Evolutionary conservation across 2,113 vertebrate genomes (phyloP).

Genomic region (Brachionichthys hirsutus): DNA sequence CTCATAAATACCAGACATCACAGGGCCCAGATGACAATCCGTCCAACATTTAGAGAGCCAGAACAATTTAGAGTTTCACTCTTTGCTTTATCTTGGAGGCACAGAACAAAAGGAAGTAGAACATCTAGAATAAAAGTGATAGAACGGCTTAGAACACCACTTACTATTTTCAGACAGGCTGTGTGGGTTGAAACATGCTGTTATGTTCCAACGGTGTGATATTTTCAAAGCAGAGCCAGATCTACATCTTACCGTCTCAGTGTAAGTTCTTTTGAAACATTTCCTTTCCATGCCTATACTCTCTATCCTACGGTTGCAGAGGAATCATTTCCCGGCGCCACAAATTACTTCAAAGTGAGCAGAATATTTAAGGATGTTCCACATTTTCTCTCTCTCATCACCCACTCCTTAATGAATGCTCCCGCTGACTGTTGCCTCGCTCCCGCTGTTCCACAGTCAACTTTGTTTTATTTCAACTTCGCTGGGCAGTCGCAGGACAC

Average conservation of each 20-base stretch:
- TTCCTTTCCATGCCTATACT: conserved; percentile 19
- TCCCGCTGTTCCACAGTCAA: conserved; percentile 6
- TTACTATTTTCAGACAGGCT: conserved; percentile 70
- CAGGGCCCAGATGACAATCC: conserved; percentile 17
- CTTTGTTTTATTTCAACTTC: conserved; percentile 28
- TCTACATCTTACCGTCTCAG: conserved; percentile 48
- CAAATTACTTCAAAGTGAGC: conserved; percentile 51
- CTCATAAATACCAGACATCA: conserved; percentile 45
- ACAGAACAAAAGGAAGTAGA: conserved; percentile 26
- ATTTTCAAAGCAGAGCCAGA: conserved; percentile 62
- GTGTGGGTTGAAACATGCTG: conserved; percentile 72
- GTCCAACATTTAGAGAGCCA: conserved; percentile 28
- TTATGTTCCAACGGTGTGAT: conserved; percentile 72
- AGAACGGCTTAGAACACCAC: conserved; percentile 53
- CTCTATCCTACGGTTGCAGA: conserved; percentile 41
- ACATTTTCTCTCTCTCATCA: conserved; percentile 21
- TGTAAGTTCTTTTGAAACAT: conserved; percentile 56
- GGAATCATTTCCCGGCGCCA: conserved; percentile 4
- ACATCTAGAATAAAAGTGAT: conserved; percentile 49
- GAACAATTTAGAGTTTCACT: conserved; percentile 19
- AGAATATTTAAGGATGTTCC: conserved; percentile 27
- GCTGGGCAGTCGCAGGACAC: neutral
- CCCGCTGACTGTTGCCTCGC: conserved; percentile 2
- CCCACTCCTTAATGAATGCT: conserved; percentile 34
- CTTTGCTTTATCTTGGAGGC: conserved; percentile 35